Base-by-base conservation (phyloP, 1,140 invertebrate genomes). In the Lasioglossum albipes region DNA sequence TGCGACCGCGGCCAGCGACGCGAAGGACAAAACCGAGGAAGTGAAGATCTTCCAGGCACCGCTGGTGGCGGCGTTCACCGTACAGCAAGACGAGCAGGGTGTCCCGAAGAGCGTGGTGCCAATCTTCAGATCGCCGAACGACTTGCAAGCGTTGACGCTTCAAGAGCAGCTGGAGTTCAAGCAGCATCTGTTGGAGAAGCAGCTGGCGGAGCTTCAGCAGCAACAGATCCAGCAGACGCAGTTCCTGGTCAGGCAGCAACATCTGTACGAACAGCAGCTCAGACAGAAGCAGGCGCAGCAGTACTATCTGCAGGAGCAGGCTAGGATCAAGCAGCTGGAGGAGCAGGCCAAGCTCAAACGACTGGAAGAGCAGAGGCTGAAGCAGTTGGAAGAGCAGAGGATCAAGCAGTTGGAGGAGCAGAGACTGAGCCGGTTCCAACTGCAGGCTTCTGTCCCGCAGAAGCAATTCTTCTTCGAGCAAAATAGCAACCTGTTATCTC, bases 31-130 rank as follows among this genome's bases (percentile, higher is more conserved):
- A 54, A 74, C 79, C 0, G 94, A 95, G 84, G 96, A 96, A 74
- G 96, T 97, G 16, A 96, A 97, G 88, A 97, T 97, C 67, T 96
- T 96, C 87, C 95, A 95, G 82, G 96, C 96, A 7, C 96, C 97
- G 0, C 87, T 97, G 49, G 95, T 97, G 1, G 96, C 96, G 2
- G 96, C 97, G 0, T 97, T 97, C 85, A 97, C 97, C 0, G 96
- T 97, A 3, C 96, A 97, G 84, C 96, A 97, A 90, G 96, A 97
- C 86, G 96, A 95, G 69, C 93, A 94, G 45, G 97, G 97, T 1
- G 87, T 96, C 22, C 96, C 96, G 0, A 96, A 96, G 80, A 96
- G 95, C 88, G 96, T 97, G 3, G 95, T 97, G 73, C 96, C 97
- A 3, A 94, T 96, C 72, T 94, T 93, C 81, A 92, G 93, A 76